Evolutionary conservation across 2,888 invertebrate genomes (phyloP).

Genomic region (Drosophila suboccidentalis): DNA sequence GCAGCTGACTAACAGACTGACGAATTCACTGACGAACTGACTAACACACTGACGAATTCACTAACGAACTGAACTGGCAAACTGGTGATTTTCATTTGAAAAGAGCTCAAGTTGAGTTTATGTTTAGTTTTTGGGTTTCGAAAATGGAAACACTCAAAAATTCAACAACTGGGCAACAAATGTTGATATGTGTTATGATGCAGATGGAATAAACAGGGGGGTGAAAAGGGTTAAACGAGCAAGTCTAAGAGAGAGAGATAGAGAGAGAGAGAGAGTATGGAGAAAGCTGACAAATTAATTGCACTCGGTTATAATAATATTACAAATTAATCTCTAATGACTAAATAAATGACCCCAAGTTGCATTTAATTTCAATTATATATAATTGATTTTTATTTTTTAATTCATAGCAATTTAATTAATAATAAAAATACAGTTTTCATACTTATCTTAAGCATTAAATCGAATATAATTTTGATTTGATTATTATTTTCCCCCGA

Average conservation of each 20-base stretch:
- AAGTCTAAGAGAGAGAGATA: not conserved
- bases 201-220: not conserved
- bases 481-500: not conserved
- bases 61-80: conserved; percentile 28
- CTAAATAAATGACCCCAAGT: not conserved
- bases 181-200: not conserved
- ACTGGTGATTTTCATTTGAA: conserved; percentile 63
- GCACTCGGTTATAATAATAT: conserved; percentile 1
- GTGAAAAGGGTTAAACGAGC: not conserved
- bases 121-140: conserved; percentile 20
- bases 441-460: not conserved
- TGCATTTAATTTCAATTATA: no score
- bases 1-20: conserved; percentile 23
- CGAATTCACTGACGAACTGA: conserved; percentile 14
- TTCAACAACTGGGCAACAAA: not conserved
- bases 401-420: no score
- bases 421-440: not conserved
- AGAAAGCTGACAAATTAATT: conserved; percentile 37
- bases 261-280: not conserved
- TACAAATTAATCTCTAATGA: conserved; percentile 1
- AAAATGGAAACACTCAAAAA: conserved; percentile 23
- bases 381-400: no score
- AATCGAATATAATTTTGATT: conserved; percentile 1
- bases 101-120: conserved; percentile 22
- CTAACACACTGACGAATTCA: conserved; percentile 33